These are phyloP conservation scores for Xiphophorus hellerii DNA, from an alignment of 2,113 vertebrate genomes.

Conservation along the genomic window DNA sequence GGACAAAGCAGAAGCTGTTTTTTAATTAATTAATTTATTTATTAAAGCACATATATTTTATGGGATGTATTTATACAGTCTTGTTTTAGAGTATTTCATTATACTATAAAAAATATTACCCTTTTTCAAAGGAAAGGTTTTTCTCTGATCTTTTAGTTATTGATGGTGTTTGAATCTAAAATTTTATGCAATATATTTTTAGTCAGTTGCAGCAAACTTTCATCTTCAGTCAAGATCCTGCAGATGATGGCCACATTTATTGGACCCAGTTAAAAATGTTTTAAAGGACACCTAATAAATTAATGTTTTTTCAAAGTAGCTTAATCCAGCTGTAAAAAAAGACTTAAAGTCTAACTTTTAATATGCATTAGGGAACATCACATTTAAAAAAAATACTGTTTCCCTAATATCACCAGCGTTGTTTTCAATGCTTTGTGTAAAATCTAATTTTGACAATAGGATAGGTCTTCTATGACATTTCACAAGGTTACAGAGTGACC, in stretches of 20 bases:
- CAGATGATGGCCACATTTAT: not conserved
- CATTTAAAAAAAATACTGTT: too few relatives aligned
- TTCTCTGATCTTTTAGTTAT: not conserved
- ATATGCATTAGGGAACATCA: not conserved
- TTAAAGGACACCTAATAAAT: too few relatives aligned
- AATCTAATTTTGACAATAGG: too few relatives aligned
- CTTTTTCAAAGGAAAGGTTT: not conserved
- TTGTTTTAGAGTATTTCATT: too few relatives aligned
- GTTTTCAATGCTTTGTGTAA: too few relatives aligned
- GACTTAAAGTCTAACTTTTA: not conserved
- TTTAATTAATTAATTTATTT: not conserved
- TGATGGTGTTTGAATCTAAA: conserved; percentile 1
- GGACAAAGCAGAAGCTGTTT: not conserved
- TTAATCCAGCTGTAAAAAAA: not conserved
- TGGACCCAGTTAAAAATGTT: not conserved
- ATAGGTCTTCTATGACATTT: too few relatives aligned
- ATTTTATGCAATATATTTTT: not conserved
- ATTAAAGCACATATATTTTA: not conserved
- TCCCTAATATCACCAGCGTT: too few relatives aligned
- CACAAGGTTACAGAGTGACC: too few relatives aligned
- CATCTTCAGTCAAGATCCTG: not conserved
- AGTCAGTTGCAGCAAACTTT: not conserved
- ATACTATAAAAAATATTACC: not conserved
- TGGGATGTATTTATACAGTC: not conserved
- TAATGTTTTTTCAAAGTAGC: not conserved